Evolutionary conservation across 2,113 vertebrate species (phyloP).

Genomic region (Centropus bengalensis): DNA sequence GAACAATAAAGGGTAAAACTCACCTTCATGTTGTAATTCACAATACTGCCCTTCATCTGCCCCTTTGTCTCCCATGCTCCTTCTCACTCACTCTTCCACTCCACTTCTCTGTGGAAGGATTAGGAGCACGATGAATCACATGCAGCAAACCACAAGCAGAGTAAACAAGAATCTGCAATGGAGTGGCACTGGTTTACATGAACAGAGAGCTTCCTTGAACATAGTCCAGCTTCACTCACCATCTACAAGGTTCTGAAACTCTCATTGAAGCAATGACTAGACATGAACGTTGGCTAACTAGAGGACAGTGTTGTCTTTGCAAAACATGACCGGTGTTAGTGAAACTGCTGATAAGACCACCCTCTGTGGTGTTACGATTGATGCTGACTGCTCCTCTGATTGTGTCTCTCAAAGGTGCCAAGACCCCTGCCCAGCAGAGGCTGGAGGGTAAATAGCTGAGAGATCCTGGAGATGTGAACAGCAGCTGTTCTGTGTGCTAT

Average conservation of each 20-base stretch:
- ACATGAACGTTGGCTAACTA: background rate
- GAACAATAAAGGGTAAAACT: constrained; percentile 15
- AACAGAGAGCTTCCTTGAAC: background rate
- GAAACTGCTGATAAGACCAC: background rate
- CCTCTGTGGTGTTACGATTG: rapidly evolving
- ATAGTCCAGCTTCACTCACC: background rate
- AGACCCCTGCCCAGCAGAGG: background rate
- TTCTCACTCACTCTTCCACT: background rate
- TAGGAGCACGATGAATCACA: background rate
- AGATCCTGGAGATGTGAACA: background rate
- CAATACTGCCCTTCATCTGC: background rate
- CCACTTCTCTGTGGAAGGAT: background rate
- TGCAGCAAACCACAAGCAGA: background rate
- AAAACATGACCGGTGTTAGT: background rate
- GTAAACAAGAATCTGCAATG: background rate
- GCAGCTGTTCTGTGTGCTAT: background rate
- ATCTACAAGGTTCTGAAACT: background rate
- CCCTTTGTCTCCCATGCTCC: background rate
- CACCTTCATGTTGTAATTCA: background rate
- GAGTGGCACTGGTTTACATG: background rate
- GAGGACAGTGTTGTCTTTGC: background rate
- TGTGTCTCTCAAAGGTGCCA: background rate
- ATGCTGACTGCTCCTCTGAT: background rate
- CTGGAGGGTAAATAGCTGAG: background rate
- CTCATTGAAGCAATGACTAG: background rate